Evolutionary conservation across 1,140 invertebrate genomes (phyloP), one percentile per base, ranked within the genome.

Genomic region (Luehdorfia chinensis): DNA sequence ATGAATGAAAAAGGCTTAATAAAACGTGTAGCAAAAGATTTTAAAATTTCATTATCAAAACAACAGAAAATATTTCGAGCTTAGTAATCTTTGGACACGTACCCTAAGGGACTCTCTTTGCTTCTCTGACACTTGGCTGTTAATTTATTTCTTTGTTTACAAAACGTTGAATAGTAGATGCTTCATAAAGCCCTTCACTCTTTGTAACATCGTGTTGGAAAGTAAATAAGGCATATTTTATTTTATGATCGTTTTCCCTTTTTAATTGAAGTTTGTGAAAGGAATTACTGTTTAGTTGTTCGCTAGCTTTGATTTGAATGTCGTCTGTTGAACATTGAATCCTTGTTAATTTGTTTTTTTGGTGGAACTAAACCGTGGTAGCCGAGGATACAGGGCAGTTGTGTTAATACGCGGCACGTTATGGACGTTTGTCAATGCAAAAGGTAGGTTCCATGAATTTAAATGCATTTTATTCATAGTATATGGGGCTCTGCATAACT

Each of bases 121-220:
- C 19, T 33, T 47, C 37, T 39, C 19, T 37, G 47, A 52, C 50
- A 55, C 47, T 50, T 55, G 34, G 37, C 19, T 50, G 31, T 45
- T 39, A 46, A 50, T 50, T 46, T 46, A 50, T 55, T 50, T 50
- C 47, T 46, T 46, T 19, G 43, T 55, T 46, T 55, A 55, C 47
- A 39, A 49, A 46, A 45, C 45, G 23, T 30, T 34, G 19, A 21
- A 43, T 14, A 12, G 15, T 21, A 28, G 32, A 33, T 19, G 25
- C 32, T 45, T 15, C 33, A 18, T 11, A 41, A 47, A 32, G 50
- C 32, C 37, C 32, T 41, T 23, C 18, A 36, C 41, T 21, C 23
- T 31, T 37, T 52, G 45, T 43, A 15, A 43, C 41, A 34, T 34
- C 25, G 51, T 36, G 16, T 34, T 27, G 36, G 21, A 39, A 47